Base-by-base conservation (phyloP, 2,797 vertebrate species). In the Zonotrichia albicollis region DNA sequence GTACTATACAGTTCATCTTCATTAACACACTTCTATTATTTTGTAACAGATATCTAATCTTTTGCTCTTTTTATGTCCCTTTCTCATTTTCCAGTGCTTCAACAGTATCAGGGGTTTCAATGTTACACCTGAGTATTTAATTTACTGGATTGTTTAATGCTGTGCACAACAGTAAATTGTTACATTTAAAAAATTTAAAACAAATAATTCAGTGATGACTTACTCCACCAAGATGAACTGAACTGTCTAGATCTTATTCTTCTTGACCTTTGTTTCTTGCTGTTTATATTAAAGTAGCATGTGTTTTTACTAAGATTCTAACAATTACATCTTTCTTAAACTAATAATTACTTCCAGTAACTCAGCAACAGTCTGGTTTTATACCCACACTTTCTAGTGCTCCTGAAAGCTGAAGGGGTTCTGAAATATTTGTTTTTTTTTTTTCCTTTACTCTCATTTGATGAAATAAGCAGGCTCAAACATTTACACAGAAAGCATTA, bases 1-100 rank as follows among this genome's bases (percentile, higher is more conserved):
- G 40, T 46, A 48, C 57, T 60, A 27, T 15, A 42, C 11, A n/a
- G 78, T 89, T 92, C 77, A 34, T 92, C 91, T 95, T 94, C 87
- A 94, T 96, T 95, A 96, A 80, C 75, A 80, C 23, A 1, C 55
- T 77, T 68, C 61, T 83, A 61, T 93, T 94, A 62, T 91, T 95
- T 94, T 65, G 38, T 32, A 91, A 54, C 75, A 77, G 4, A 5
- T 11, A 90, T 45, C 51, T 81, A 75, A 53, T 45, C 61, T 77
- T 90, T 66, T 43, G 6, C 54, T 87, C 18, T 29, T 34, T 71
- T 5, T 43, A 34, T 68, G 84, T 74, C 30, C 32, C 45, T 85
- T 87, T 80, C 0, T 1, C 27, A 57, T 68, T 29, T 89, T 77
- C 25, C 46, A 71, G 32, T 10, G 42, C 30, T 89, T 70, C 62